A percentile compares a stretch with the other conserved stretches of the same genome.
phyloP scores from a whole-genome alignment of 1,140 invertebrate species.

The Drosophila nigromelanica region DNA sequence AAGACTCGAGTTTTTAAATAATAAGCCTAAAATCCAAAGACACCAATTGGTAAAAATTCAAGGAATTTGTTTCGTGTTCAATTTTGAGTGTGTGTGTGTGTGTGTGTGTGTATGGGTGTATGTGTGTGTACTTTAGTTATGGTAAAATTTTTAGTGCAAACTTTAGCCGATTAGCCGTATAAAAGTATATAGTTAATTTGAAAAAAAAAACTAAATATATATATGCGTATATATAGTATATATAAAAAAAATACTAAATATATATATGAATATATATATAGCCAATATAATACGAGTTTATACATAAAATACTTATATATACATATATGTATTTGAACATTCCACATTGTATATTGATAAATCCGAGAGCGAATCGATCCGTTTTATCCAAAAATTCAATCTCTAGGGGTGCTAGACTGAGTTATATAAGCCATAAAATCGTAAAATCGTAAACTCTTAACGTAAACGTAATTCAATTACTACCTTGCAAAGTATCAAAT shows the following conservation, averaged over 20 bases:
- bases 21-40: not conserved
- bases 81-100: slow-evolving; percentile 14
- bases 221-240: too few species aligned
- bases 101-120: not conserved
- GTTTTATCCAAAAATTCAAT: slow-evolving; percentile 68
- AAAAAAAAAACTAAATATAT: slow-evolving; percentile 7
- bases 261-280: slow-evolving; percentile 31
- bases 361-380: slow-evolving; percentile 52
- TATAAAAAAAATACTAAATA: not conserved
- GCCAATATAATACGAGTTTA: slow-evolving; percentile 45
- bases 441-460: slow-evolving; percentile 46
- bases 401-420: slow-evolving; percentile 79
- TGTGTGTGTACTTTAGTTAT: slow-evolving; percentile 37
- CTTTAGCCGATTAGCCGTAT: slow-evolving; percentile 20
- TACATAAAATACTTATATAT: slow-evolving; percentile 13
- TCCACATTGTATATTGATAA: slow-evolving; percentile 64
- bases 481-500: slow-evolving; percentile 74
- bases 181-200: slow-evolving; percentile 1
- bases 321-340: slow-evolving; percentile 33
- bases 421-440: slow-evolving; percentile 53
- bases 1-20: not conserved
- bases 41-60: not conserved
- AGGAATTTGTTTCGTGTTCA: slow-evolving; percentile 48
- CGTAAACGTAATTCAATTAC: slow-evolving; percentile 76
- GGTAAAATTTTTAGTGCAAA: slow-evolving; percentile 47